Conservation (phyloP, 2,888 invertebrate species). For the Syrista parreyssii region DNA sequence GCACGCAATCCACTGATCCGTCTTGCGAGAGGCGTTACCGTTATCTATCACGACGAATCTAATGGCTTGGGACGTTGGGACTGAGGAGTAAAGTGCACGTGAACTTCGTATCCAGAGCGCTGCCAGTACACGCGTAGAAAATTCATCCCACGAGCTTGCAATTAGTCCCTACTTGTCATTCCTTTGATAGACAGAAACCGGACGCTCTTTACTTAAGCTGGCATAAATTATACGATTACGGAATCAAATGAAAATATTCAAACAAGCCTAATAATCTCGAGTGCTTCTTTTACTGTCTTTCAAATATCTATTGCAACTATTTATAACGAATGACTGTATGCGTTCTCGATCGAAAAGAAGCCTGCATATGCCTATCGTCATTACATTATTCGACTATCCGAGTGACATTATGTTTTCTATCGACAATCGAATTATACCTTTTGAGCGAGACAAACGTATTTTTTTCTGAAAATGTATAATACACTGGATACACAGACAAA, state of each 20-base stretch:
- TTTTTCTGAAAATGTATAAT: background rate
- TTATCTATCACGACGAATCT: slow-evolving; percentile 55
- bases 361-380: background rate
- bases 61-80: slow-evolving; percentile 29
- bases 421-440: background rate
- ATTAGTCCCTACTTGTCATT: background rate
- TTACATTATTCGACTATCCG: background rate
- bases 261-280: too few relatives aligned
- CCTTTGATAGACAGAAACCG: background rate
- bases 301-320: background rate
- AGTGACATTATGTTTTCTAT: background rate
- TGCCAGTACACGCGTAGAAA: background rate
- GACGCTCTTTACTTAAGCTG: slow-evolving; percentile 2
- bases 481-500: background rate
- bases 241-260: background rate
- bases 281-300: background rate
- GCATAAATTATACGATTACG: background rate
- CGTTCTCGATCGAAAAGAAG: background rate
- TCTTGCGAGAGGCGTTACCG: slow-evolving; percentile 61
- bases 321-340: background rate
- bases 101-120: slow-evolving; percentile 46
- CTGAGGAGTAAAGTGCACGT: slow-evolving; percentile 52
- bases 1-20: slow-evolving; percentile 64
- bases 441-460: background rate
- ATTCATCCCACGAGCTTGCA: background rate